These are phyloP conservation scores for Thymallus thymallus DNA, from an alignment of 2,113 vertebrate species.

Conservation along the genomic window DNA sequence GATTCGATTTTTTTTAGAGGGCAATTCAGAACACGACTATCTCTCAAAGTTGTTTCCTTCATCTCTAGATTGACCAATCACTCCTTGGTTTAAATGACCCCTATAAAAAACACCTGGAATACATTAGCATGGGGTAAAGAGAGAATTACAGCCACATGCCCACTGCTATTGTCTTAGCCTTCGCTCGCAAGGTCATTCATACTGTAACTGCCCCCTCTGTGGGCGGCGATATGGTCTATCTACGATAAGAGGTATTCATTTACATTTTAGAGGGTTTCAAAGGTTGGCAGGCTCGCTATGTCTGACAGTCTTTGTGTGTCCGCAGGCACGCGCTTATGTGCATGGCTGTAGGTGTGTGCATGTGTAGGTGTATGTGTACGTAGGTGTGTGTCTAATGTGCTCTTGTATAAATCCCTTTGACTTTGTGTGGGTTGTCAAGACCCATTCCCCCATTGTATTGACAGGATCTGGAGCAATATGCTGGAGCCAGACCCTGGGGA, in stretches of 20 bases:
- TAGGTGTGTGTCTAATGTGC: neutral
- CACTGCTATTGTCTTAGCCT: conserved; percentile 1
- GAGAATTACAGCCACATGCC: conserved; percentile 21
- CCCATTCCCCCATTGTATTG: conserved; percentile 14
- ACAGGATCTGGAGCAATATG: conserved; percentile 21
- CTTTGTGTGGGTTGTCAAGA: conserved; percentile 10
- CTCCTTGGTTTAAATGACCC: conserved; percentile 21
- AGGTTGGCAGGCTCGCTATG: neutral
- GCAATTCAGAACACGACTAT: neutral
- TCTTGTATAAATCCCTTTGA: conserved; percentile 6
- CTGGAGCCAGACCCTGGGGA: conserved; percentile 10
- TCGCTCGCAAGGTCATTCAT: conserved; percentile 19
- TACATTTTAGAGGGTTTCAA: conserved; percentile 20
- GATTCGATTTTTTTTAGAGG: neutral
- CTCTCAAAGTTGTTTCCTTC: conserved; percentile 8
- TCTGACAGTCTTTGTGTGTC: conserved; percentile 5
- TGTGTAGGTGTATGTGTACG: neutral
- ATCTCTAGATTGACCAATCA: neutral
- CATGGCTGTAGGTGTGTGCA: neutral
- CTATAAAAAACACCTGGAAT: conserved; percentile 14
- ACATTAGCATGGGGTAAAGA: conserved; percentile 16
- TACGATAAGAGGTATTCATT: conserved; percentile 7
- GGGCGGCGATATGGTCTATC: neutral
- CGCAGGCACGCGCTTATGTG: neutral
- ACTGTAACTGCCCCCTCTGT: neutral